Percentiles rank a stretch among this genome's conserved stretches.
Evolutionary conservation across 2,888 invertebrate species (phyloP).

Genomic region (Polyommatus iphigenia): DNA sequence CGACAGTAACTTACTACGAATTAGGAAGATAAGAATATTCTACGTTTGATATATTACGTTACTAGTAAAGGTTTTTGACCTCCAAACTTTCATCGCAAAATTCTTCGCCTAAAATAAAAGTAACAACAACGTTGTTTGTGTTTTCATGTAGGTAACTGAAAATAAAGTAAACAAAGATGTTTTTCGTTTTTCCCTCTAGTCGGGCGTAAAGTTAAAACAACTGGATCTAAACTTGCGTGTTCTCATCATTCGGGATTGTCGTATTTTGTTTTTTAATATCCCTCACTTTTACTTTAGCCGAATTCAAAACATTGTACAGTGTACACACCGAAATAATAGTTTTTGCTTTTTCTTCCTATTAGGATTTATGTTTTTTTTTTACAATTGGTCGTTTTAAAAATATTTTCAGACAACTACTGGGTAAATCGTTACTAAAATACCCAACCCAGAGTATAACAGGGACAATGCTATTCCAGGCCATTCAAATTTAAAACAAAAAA

Average conservation of each 20-base stretch:
- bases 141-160: not conserved
- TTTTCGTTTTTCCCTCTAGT: slow-evolving; percentile 12
- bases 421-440: not conserved
- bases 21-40: not conserved
- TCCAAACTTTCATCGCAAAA: not conserved
- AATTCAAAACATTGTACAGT: not conserved
- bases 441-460: not conserved
- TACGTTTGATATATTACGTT: not conserved
- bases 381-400: not conserved
- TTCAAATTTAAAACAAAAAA: slow-evolving; percentile 18
- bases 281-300: slow-evolving; percentile 9
- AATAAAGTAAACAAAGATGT: slow-evolving; percentile 9
- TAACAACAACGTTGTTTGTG: not conserved
- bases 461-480: not conserved
- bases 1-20: not conserved
- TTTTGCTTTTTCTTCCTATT: not conserved
- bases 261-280: slow-evolving; percentile 1
- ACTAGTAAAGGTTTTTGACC: not conserved
- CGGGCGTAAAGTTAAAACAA: slow-evolving; percentile 19
- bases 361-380: not conserved
- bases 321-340: not conserved
- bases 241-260: not conserved
- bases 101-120: not conserved
- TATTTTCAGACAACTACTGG: not conserved
- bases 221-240: slow-evolving; percentile 15